Base-by-base conservation (phyloP, 1,140 invertebrate genomes). In the Drosophila ficusphila region DNA sequence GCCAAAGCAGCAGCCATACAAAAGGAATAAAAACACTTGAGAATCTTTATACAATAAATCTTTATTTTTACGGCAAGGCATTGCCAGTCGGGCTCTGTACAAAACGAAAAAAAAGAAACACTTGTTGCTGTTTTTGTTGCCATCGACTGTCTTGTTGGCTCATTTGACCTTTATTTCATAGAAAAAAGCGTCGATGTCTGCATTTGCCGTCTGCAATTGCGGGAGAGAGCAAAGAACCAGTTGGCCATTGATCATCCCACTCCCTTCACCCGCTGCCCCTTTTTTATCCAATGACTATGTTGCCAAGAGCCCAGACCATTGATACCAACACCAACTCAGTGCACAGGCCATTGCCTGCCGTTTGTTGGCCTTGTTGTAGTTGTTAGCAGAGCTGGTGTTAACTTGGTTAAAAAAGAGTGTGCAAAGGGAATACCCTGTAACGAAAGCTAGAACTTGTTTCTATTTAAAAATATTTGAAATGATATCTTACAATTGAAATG, bases 181-280 rank as follows among this genome's bases (percentile, higher is more conserved):
- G 62, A 69, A 77, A 60, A 81, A 73, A 39, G 62, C 42, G 47
- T 18, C 79, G 67, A 86, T 79, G 68, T 86, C 81, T 86, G 82
- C 73, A 81, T 81, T 86, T 56, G 57, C 52, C 41, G 74, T 72
- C 68, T 78, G 75, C 67, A 58, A 46, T 72, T 72, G 79, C 56
- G 62, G 74, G 79, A 83, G 79, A 76, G 72, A 71, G 69, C 53
- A 76, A 56, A 76, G 81, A 86, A 85, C 81, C 81, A 81, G 81
- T 86, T 85, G 71, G 75, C 79, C 68, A 72, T 65, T 65, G 58
- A 76, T 81, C 78, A 67, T 82, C 74, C 51, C 54, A 48, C 29
- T 27, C 44, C 34, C 4, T 16, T n/a, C 21, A 29, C n/a, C 27
- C 16, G 7, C 6, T 3, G 3, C 38, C 18, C 0, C 2, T 11